Conservation (phyloP, 1,140 invertebrate species). For the Zaprionus kolodkinae region DNA sequence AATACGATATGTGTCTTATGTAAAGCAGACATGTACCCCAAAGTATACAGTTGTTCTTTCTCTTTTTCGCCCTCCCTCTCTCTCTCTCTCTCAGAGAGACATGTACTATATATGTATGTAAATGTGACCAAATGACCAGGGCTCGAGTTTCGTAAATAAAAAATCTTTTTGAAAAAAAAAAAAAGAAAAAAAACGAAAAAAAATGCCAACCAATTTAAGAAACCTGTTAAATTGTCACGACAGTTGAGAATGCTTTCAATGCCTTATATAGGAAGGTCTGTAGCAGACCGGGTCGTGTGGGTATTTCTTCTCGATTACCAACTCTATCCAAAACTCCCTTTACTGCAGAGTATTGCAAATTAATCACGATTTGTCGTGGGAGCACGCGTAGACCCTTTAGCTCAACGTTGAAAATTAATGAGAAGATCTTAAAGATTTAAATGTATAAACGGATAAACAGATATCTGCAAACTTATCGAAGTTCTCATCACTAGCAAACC, state of each 20-base stretch:
- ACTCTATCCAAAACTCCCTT: neutral
- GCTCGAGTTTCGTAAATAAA: slow-evolving; percentile 24
- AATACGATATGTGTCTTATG: slow-evolving; percentile 7
- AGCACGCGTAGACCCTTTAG: neutral
- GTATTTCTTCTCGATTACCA: slow-evolving; percentile 1
- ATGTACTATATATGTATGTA: neutral
- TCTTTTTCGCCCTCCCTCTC: neutral
- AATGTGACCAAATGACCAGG: neutral
- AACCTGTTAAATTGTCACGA: slow-evolving; percentile 39
- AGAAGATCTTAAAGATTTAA: neutral
- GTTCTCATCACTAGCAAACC: neutral
- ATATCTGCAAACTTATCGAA: neutral
- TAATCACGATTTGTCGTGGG: slow-evolving; percentile 2
- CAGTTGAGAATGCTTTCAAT: slow-evolving; percentile 4
- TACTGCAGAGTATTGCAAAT: neutral
- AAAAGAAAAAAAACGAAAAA: neutral
- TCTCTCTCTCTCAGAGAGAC: neutral
- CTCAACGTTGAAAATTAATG: neutral
- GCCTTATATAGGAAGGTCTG: slow-evolving; percentile 34
- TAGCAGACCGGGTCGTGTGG: slow-evolving; percentile 3
- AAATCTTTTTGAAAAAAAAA: slow-evolving; percentile 2
- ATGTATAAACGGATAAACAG: neutral
- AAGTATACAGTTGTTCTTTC: neutral
- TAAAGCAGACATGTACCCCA: slow-evolving; percentile 3
- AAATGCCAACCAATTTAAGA: slow-evolving; percentile 24